These are phyloP conservation scores for Vipera latastei DNA, from an alignment of 2,797 vertebrate species.

Conservation along the genomic window DNA sequence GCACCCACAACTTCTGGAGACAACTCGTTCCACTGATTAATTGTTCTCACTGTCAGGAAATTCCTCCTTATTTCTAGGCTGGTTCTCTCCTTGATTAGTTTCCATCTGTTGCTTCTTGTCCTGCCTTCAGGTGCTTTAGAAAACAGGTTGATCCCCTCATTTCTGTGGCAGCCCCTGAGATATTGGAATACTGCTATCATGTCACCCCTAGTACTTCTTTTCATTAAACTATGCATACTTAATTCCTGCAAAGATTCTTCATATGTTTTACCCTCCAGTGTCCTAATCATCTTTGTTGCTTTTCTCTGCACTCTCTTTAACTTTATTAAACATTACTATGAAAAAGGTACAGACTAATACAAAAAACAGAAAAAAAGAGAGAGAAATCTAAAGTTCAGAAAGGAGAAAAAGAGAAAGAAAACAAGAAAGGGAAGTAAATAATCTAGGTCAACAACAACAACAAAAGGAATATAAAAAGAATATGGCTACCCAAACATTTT, in stretches of 20 bases:
- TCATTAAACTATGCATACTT: not conserved
- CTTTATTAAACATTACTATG: not conserved
- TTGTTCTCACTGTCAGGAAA: not conserved
- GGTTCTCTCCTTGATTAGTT: not conserved
- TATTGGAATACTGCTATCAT: not conserved
- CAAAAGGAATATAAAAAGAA: not conserved
- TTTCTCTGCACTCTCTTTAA: not conserved
- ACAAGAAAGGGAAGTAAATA: not conserved
- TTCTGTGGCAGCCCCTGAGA: not conserved
- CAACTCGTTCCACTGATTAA: no score
- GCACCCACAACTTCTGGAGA: no score
- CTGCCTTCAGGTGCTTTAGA: no score
- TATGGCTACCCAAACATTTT: not conserved
- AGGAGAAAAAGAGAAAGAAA: not conserved
- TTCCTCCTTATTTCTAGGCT: not conserved
- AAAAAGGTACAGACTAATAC: not conserved
- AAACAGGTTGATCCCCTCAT: no score
- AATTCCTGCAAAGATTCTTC: not conserved
- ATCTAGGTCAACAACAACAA: not conserved
- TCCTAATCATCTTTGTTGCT: not conserved
- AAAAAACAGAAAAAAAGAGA: not conserved
- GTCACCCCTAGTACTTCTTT: no score
- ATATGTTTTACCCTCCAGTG: not conserved
- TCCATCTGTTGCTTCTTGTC: no score
- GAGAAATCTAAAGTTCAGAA: not conserved